Conservation (phyloP, 1,140 invertebrate species). For the Rhagoletis pomonella region DNA sequence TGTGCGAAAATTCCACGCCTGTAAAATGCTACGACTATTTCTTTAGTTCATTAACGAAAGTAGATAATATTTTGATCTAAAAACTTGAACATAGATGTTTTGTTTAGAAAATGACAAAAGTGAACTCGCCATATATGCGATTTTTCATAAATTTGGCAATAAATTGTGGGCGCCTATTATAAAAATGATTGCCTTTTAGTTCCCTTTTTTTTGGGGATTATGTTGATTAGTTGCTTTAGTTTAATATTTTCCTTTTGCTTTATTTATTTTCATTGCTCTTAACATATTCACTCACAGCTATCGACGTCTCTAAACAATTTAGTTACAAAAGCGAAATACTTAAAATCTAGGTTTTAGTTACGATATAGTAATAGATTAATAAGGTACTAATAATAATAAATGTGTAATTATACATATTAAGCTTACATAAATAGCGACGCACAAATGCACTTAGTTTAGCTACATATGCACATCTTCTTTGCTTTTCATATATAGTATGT, state of each 20-base stretch:
- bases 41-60: no score
- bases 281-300: not conserved
- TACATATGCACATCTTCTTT: not conserved
- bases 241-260: not conserved
- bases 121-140: no score
- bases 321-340: not conserved
- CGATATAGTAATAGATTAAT: not conserved
- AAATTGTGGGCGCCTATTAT: not conserved
- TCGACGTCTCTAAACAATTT: not conserved
- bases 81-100: no score
- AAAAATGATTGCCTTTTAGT: not conserved
- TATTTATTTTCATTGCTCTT: not conserved
- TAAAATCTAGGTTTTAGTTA: not conserved
- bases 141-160: not conserved
- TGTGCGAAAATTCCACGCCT: no score
- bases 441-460: not conserved
- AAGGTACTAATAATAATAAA: slow-evolving; percentile 14
- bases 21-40: no score
- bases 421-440: slow-evolving; percentile 21
- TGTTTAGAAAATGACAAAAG: no score
- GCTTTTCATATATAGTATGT: not conserved
- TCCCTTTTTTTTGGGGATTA: not conserved
- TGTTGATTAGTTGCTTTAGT: not conserved
- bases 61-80: no score
- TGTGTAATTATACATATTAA: slow-evolving; percentile 13